Evolutionary conservation across 2,888 invertebrate species (phyloP), one percentile per base, ranked within the genome.

Genomic region (Schizaphis graminum): DNA sequence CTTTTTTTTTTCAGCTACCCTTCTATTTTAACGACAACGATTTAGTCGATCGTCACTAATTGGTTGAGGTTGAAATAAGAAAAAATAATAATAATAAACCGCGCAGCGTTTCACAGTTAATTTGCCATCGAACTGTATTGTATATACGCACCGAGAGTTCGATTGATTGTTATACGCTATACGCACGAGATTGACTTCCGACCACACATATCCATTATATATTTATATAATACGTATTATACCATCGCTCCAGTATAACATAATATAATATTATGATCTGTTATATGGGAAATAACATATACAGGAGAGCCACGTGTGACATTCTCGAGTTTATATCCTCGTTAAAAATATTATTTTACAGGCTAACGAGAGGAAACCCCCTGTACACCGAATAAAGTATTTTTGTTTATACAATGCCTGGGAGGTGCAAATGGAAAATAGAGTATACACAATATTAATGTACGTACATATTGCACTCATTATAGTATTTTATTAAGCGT

Each of bases 11-110:
- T 41, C 35, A 47, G 5, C 3, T 28, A 8, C 53, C 26, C 84
- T 28, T 35, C 28, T 56, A 28, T 44, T 26, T 35, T n/a, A 8
- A n/a, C 44, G 13, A 41, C 53, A 44, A 53, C 94, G 91, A 94
- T 91, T 94, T 94, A 91, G 35, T 91, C 90, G 94, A 85, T 90
- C 91, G 86, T 85, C 61, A 91, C 90, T 94, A 94, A 94, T 91
- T 94, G 94, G 91, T 94, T n/a, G 86, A 89, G 91, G 84, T 86
- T 61, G 86, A 90, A 56, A 44, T n/a, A 56, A 89, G 77, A 53
- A 53, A 47, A 49, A 35, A n/a, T 53, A 53, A 77, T 21, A 90
- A 67, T 28, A 90, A 44, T n/a, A 89, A 90, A 61, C 91, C 91
- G 3, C 57, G 26, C 57, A 57, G 41, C 47, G 49, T 94, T 94